These are phyloP conservation scores for Pampusana beccarii DNA, from an alignment of 2,113 vertebrate species.

Conservation along the genomic window DNA sequence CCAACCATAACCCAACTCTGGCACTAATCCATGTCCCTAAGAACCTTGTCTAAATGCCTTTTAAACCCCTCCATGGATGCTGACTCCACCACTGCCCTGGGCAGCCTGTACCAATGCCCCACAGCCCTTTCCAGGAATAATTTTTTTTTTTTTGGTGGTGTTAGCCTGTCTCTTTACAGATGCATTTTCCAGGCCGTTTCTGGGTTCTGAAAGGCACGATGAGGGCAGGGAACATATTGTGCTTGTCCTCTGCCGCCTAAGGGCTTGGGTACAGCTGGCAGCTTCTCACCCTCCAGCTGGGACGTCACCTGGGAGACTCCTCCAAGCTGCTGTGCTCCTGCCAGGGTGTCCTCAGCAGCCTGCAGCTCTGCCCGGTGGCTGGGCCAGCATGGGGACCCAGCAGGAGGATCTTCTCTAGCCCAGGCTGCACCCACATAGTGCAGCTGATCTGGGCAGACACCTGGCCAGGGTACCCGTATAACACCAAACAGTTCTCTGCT, in stretches of 20 bases:
- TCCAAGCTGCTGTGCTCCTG: not conserved
- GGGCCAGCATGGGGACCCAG: too few species aligned
- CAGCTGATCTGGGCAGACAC: not conserved
- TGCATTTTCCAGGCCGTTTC: not conserved
- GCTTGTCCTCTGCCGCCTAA: not conserved
- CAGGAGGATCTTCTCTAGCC: not conserved
- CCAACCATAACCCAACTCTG: too few species aligned
- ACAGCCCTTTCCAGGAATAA: too few species aligned
- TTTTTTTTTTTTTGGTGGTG: not conserved
- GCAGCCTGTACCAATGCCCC: too few species aligned
- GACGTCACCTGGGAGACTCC: not conserved
- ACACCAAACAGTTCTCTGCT: not conserved
- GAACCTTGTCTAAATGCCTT: too few species aligned
- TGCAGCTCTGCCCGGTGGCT: not conserved
- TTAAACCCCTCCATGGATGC: too few species aligned
- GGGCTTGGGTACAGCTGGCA: not conserved
- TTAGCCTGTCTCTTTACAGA: not conserved
- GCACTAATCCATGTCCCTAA: too few species aligned
- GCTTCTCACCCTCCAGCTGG: not conserved
- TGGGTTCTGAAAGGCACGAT: not conserved
- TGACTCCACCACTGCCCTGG: too few species aligned
- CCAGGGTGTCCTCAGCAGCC: not conserved
- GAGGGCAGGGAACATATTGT: not conserved
- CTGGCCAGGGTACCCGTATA: not conserved
- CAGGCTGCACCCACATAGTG: rapidly evolving